A percentile compares a stretch with the other conserved stretches of the same genome.
Evolutionary conservation across 2,113 vertebrate genomes (phyloP).

Genomic region (Dromiciops gliroides): DNA sequence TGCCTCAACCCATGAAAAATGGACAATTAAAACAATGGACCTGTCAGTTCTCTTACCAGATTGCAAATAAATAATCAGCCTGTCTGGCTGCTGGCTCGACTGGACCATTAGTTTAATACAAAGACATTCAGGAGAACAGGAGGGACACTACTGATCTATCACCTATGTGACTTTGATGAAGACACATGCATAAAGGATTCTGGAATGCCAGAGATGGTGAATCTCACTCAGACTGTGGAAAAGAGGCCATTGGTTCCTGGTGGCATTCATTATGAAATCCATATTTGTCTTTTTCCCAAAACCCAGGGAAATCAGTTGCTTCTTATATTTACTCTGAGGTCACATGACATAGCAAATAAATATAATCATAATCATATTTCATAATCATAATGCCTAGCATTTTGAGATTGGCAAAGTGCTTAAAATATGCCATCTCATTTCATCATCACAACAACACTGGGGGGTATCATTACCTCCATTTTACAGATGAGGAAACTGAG

Average conservation of each 20-base stretch:
- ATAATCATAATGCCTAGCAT: neutral
- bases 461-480: neutral
- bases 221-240: conserved; percentile 43
- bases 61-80: conserved; percentile 85
- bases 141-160: conserved; percentile 81
- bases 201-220: conserved; percentile 62
- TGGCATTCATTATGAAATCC: conserved; percentile 19
- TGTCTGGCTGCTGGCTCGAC: conserved; percentile 77
- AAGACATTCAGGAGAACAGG: conserved; percentile 79
- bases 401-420: neutral
- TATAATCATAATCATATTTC: too few species aligned
- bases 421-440: neutral
- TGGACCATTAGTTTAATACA: conserved; percentile 86
- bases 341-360: neutral
- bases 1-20: conserved; percentile 85
- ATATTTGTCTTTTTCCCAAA: neutral
- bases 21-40: conserved; percentile 85
- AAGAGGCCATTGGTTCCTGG: conserved; percentile 28
- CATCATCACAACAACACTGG: neutral
- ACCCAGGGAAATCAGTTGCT: neutral
- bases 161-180: conserved; percentile 56
- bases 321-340: neutral
- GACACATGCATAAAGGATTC: conserved; percentile 65
- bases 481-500: neutral
- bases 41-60: conserved; percentile 84